A percentile compares a stretch with the other conserved stretches of the same genome.
These are phyloP conservation scores for Chanos chanos DNA, from an alignment of 2,797 vertebrate species.

Conservation along the genomic window DNA sequence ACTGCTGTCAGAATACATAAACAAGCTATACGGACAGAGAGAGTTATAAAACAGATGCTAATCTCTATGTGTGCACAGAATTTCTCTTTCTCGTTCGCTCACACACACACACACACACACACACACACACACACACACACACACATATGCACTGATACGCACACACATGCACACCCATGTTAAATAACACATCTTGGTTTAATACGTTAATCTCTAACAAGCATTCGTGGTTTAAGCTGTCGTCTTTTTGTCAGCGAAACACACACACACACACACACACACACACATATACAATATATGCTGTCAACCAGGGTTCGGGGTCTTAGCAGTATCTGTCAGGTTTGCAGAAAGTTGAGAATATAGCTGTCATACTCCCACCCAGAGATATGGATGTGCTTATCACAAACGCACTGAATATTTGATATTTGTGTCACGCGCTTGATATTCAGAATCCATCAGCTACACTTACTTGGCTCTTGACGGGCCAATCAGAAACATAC, in stretches of 20 bases:
- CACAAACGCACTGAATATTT: slow-evolving; percentile 6
- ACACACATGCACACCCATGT: neutral
- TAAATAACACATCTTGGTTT: no score
- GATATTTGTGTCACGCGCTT: slow-evolving; percentile 17
- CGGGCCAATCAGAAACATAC: neutral
- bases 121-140: neutral
- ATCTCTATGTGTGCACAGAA: no score
- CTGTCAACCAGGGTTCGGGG: neutral
- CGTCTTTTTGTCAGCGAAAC: neutral
- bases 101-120: slow-evolving; percentile 12
- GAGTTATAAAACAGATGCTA: slow-evolving; percentile 3
- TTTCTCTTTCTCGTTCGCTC: no score
- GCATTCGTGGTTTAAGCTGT: neutral
- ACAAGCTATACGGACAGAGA: no score
- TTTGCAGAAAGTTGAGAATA: neutral
- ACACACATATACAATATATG: neutral
- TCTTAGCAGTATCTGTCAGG: slow-evolving; percentile 4
- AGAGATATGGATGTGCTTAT: slow-evolving; percentile 9
- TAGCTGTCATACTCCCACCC: neutral
- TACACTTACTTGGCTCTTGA: slow-evolving; percentile 15
- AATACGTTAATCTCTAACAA: slow-evolving; percentile 16
- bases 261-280: neutral
- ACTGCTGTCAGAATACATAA: no score
- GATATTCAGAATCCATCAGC: slow-evolving; percentile 23
- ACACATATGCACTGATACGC: neutral